Percentiles rank a stretch among this genome's conserved stretches.
Evolutionary conservation across 64 coral and sea anemone genomes (phyloP).

Genomic region (Hydrozoanthus tunicans): DNA sequence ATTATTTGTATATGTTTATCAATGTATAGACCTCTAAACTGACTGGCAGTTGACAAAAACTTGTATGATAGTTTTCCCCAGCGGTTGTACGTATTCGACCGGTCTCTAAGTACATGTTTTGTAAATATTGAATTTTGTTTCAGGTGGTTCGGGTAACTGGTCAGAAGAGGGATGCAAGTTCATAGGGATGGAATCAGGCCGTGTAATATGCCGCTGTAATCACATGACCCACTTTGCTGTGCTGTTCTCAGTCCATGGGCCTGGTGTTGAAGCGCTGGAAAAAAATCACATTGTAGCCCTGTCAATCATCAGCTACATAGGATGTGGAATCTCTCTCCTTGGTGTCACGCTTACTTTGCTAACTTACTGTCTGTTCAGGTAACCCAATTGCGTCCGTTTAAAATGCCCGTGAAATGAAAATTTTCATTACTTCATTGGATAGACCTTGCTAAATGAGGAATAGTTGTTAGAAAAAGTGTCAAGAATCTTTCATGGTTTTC

Average conservation of each 20-base stretch:
- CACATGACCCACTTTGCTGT: conserved; percentile 55
- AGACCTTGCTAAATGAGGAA: too few relatives aligned
- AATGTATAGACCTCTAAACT: too few relatives aligned
- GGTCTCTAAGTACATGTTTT: not conserved
- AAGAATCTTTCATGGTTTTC: not conserved
- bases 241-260: conserved; percentile 41
- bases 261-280: conserved; percentile 23
- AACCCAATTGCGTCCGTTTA: conserved; percentile 8
- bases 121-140: not conserved
- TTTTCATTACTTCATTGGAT: not conserved
- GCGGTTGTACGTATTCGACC: too few relatives aligned
- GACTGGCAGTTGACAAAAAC: too few relatives aligned
- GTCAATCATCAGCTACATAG: conserved; percentile 44
- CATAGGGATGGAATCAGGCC: conserved; percentile 1
- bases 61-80: too few relatives aligned
- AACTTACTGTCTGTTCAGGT: conserved; percentile 50
- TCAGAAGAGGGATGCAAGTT: conserved; percentile 42
- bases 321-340: conserved; percentile 34
- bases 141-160: conserved; percentile 48
- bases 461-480: not conserved
- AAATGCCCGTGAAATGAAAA: too few relatives aligned
- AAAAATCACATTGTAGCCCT: conserved; percentile 15
- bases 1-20: too few relatives aligned
- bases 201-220: conserved; percentile 25
- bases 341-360: conserved; percentile 34